These are phyloP conservation scores for Cephalotes varians DNA, from an alignment of 2,888 invertebrate species.

Conservation along the genomic window DNA sequence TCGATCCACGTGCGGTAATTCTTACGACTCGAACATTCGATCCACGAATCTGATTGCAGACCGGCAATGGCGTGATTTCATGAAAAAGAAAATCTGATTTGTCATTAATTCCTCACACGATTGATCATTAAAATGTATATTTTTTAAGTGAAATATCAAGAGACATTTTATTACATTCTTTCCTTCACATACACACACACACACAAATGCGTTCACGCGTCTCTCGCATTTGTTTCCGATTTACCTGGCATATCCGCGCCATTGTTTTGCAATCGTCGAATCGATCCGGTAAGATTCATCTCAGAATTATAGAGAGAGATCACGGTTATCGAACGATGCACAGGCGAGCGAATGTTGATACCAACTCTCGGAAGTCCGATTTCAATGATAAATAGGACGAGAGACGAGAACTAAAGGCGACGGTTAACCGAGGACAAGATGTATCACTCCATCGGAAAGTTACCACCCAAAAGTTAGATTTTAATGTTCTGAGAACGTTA, in stretches of 20 bases:
- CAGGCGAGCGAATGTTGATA: constrained; percentile 18
- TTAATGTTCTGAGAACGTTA: constrained; percentile 4
- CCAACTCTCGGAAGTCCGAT: constrained; percentile 4
- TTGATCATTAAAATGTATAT: constrained; percentile 63
- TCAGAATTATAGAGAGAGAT: neutral
- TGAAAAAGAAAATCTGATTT: constrained; percentile 42
- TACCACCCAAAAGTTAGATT: neutral
- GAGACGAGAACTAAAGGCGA: neutral
- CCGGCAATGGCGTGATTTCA: constrained; percentile 41
- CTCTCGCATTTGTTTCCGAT: constrained; percentile 16
- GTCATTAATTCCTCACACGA: constrained; percentile 54
- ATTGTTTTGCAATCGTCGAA: constrained; percentile 26
- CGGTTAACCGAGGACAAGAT: neutral
- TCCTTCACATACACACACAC: neutral
- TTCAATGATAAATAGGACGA: neutral
- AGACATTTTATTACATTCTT: constrained; percentile 44
- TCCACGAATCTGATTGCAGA: constrained; percentile 27
- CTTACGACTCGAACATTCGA: constrained; percentile 18
- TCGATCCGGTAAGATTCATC: neutral
- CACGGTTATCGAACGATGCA: neutral
- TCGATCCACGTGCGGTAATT: constrained; percentile 24
- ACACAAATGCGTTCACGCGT: neutral
- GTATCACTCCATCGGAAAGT: neutral
- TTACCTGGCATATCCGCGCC: constrained; percentile 1
- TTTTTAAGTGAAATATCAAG: constrained; percentile 54